Conservation (phyloP, 2,888 invertebrate species). For the Yponomeuta sedellus region DNA sequence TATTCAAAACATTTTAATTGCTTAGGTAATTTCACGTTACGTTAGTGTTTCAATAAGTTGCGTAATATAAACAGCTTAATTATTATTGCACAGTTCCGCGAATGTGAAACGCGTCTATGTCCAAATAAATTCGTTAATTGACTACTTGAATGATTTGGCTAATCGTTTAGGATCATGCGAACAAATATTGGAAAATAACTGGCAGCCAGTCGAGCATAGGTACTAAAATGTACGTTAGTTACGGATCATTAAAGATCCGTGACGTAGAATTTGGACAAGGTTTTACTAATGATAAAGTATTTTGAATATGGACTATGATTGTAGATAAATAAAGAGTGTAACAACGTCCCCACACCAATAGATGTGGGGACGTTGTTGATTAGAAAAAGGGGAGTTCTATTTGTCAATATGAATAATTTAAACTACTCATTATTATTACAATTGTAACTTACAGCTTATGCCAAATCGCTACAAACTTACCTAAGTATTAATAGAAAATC, state of each 20-base stretch:
- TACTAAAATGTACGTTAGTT: background rate
- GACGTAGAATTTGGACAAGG: background rate
- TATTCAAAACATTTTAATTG: background rate
- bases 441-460: too few relatives aligned
- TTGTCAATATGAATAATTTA: too few relatives aligned
- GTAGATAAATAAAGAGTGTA: too few relatives aligned
- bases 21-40: background rate
- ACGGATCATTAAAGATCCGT: background rate
- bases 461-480: too few relatives aligned
- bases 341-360: too few relatives aligned
- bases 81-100: conserved; percentile 1
- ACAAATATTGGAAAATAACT: background rate
- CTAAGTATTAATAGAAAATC: too few relatives aligned
- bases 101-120: background rate
- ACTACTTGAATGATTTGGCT: background rate
- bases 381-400: too few relatives aligned
- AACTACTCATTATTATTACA: too few relatives aligned
- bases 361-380: too few relatives aligned
- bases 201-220: background rate
- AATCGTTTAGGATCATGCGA: background rate
- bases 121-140: background rate
- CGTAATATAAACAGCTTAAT: background rate
- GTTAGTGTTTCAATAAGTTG: conserved; percentile 1
- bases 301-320: too few relatives aligned
- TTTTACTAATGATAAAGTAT: too few relatives aligned